Evolutionary conservation across 2,797 vertebrate species (phyloP).

Genomic region (Eulemur albifrons): DNA sequence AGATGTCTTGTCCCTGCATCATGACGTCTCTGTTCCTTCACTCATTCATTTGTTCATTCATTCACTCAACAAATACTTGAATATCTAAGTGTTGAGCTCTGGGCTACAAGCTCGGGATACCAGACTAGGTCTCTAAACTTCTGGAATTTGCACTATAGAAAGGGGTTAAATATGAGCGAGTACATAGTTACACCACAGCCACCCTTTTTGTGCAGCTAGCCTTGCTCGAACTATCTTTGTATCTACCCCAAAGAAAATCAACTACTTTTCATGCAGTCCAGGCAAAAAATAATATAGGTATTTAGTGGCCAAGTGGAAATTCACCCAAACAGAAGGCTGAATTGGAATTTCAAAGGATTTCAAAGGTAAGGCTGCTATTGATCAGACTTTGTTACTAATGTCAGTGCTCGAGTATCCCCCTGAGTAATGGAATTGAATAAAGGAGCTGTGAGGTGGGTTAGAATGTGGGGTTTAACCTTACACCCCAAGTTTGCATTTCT

Average conservation of each 20-base stretch:
- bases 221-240: neutral
- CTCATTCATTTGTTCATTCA: neutral
- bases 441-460: neutral
- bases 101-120: neutral
- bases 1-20: neutral
- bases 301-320: neutral
- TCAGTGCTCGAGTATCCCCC: neutral
- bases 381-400: neutral
- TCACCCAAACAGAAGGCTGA: constrained; percentile 38
- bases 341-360: neutral
- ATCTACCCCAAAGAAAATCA: neutral
- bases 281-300: neutral
- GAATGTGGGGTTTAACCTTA: neutral
- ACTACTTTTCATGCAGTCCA: constrained; percentile 3
- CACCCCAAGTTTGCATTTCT: neutral
- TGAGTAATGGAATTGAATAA: neutral
- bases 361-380: constrained; percentile 9
- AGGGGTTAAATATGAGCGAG: neutral
- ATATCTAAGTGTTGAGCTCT: neutral
- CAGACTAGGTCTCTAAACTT: neutral
- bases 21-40: neutral
- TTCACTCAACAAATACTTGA: neutral
- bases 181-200: neutral
- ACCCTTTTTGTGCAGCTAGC: neutral
- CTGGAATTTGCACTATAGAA: neutral